A percentile compares a stretch with the other conserved stretches of the same genome.
Evolutionary conservation across 2,888 invertebrate genomes (phyloP).

Genomic region (Heliconius ethilla): DNA sequence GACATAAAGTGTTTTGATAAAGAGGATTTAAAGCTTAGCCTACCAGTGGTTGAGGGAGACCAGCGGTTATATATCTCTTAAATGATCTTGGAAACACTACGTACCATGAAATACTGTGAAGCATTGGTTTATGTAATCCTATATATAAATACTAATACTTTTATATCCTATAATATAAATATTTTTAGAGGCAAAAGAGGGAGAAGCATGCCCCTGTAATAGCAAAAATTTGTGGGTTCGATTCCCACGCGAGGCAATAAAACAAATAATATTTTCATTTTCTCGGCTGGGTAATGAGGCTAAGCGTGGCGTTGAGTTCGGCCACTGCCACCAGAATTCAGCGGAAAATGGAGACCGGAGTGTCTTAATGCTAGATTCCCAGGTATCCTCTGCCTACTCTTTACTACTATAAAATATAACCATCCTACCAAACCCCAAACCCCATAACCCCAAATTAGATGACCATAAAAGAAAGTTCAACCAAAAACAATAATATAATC

Average conservation of each 20-base stretch:
- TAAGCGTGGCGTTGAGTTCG: neutral
- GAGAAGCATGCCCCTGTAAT: no score
- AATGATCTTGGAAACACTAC: neutral
- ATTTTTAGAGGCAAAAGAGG: no score
- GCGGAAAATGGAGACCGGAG: neutral
- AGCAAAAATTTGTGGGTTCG: no score
- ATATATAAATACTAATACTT: no score
- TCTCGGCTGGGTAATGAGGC: neutral
- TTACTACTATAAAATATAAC: no score
- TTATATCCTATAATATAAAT: no score
- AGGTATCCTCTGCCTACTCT: neutral
- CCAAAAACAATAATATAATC: neutral
- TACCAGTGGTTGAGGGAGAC: neutral
- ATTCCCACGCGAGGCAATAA: no score
- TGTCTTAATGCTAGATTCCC: neutral
- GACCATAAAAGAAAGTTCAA: neutral
- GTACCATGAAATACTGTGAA: neutral
- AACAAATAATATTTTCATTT: neutral
- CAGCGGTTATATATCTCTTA: neutral
- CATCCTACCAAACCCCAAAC: no score
- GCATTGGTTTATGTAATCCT: neutral
- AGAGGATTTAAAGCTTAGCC: constrained; percentile 19
- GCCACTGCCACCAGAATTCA: neutral
- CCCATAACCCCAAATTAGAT: neutral
- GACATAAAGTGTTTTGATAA: constrained; percentile 8